Conservation (phyloP, 2,113 vertebrate genomes). For the Pluvianellus socialis region DNA sequence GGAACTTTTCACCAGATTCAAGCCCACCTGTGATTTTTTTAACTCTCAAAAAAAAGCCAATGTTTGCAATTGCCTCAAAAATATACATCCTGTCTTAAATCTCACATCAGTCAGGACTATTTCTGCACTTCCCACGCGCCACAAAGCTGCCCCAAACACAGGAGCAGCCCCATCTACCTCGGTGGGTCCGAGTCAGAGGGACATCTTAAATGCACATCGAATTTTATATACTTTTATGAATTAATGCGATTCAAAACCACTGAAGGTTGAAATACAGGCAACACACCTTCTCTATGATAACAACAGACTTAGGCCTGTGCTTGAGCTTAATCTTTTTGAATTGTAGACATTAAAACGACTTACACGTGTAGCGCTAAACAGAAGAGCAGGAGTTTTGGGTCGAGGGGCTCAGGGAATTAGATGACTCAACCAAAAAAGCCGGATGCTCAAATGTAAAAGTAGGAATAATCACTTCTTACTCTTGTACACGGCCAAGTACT, state of each 20-base stretch:
- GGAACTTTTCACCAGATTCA: neutral
- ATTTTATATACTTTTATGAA: neutral
- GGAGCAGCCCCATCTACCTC: neutral
- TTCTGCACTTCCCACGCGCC: accelerated
- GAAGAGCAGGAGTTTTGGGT: accelerated
- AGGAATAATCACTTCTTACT: neutral
- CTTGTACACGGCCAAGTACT: neutral
- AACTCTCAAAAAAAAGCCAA: neutral
- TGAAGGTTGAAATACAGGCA: neutral
- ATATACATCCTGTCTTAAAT: neutral
- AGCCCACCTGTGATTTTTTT: neutral
- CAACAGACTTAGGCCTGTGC: neutral
- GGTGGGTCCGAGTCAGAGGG: neutral
- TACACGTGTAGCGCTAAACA: accelerated
- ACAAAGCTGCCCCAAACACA: neutral
- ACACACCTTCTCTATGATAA: accelerated
- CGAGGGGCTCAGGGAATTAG: too few relatives aligned
- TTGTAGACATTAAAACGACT: accelerated
- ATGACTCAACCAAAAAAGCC: neutral
- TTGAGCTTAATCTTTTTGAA: neutral
- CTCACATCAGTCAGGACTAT: neutral
- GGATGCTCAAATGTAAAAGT: neutral
- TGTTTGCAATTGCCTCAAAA: neutral
- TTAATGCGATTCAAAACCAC: accelerated
- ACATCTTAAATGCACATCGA: accelerated